Evolutionary conservation across 2,113 vertebrate genomes (phyloP).

Genomic region (Tricholaema leucomelas): DNA sequence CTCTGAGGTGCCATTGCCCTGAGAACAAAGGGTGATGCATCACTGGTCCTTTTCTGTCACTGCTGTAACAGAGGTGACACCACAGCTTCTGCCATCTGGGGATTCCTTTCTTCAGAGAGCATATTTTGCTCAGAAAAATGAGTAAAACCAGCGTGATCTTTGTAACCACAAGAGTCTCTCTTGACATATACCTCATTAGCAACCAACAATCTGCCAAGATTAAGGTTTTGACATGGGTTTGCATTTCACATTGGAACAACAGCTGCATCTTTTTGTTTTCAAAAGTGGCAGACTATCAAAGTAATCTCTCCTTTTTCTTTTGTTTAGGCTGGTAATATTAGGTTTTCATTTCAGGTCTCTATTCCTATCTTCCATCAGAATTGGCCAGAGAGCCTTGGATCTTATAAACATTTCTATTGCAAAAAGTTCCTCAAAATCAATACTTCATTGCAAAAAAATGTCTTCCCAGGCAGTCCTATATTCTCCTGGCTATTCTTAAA

Average conservation of each 20-base stretch:
- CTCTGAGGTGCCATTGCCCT: not conserved
- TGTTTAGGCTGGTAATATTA: not conserved
- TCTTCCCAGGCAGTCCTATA: not conserved
- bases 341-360: conserved; percentile 9
- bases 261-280: not conserved
- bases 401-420: conserved; percentile 1
- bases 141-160: not conserved
- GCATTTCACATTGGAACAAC: not conserved
- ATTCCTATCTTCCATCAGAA: not conserved
- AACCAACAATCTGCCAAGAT: not conserved
- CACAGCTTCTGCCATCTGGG: not conserved
- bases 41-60: not conserved
- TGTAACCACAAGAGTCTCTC: not conserved
- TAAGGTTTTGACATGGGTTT: not conserved
- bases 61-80: not conserved
- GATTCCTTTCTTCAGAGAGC: not conserved
- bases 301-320: not conserved
- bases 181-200: not conserved
- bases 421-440: conserved; percentile 41
- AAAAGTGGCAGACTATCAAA: not conserved
- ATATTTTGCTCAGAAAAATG: not conserved
- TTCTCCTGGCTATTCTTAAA: not conserved
- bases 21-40: not conserved
- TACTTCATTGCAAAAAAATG: conserved; percentile 16
- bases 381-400: not conserved